Conservation (phyloP, 2,888 invertebrate species). For the Noctuana brunneofusca region DNA sequence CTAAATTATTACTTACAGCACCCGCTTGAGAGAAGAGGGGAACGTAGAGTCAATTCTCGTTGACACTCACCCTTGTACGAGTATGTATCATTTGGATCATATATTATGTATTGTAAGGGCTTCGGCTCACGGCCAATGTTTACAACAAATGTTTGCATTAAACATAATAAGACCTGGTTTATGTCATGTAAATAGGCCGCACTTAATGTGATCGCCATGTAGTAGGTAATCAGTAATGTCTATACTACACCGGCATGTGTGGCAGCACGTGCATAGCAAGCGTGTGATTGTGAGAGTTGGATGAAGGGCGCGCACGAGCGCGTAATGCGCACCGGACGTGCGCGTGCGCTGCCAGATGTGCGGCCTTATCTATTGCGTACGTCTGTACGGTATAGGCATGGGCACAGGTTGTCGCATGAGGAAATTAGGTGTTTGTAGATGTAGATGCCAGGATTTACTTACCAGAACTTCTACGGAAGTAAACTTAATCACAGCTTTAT, state of each 20-base stretch:
- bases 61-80: neutral
- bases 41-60: neutral
- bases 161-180: too few species aligned
- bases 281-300: neutral
- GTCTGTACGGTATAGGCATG: neutral
- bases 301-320: constrained; percentile 8
- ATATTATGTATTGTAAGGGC: neutral
- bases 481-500: too few species aligned
- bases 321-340: neutral
- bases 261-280: neutral
- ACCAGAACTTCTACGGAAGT: too few species aligned
- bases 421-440: neutral
- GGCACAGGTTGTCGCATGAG: neutral
- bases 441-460: too few species aligned
- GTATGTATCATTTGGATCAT: neutral
- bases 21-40: neutral
- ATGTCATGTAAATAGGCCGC: neutral
- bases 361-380: neutral
- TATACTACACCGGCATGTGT: neutral
- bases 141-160: too few species aligned
- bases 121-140: too few species aligned
- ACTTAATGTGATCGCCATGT: neutral
- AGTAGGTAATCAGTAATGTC: neutral
- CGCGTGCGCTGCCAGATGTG: constrained; percentile 16
- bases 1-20: neutral